Evolutionary conservation across 2,113 vertebrate species (phyloP).

Genomic region (Emydura subglobosa): DNA sequence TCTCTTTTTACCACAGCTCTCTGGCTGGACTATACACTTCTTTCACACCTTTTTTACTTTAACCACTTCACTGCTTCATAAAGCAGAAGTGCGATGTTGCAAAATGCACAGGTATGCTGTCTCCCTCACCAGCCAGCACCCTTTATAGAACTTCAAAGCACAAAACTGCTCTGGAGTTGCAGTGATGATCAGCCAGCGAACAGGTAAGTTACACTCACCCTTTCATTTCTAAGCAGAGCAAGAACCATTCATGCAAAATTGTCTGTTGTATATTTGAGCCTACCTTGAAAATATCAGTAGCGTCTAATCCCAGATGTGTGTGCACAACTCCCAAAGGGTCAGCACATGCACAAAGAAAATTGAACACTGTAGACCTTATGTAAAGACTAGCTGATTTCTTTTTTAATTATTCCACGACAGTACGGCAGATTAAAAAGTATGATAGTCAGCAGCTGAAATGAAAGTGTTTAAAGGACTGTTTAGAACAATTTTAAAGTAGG

Average conservation of each 20-base stretch:
- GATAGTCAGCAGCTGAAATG: neutral
- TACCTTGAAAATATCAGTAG: neutral
- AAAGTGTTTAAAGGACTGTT: neutral
- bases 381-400: neutral
- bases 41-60: neutral
- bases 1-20: neutral
- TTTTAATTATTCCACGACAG: neutral
- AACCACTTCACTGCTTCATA: rapidly evolving
- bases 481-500: neutral
- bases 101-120: neutral
- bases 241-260: neutral
- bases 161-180: neutral
- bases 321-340: neutral
- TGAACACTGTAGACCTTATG: neutral
- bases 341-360: neutral
- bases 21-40: neutral
- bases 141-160: neutral
- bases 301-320: neutral
- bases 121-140: neutral
- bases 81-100: neutral
- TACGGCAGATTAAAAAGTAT: neutral
- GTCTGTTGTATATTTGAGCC: neutral
- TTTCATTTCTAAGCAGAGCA: neutral
- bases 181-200: neutral
- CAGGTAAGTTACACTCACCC: neutral